Evolutionary conservation across 2,888 invertebrate species (phyloP).

Genomic region (Corythucha ciliata): DNA sequence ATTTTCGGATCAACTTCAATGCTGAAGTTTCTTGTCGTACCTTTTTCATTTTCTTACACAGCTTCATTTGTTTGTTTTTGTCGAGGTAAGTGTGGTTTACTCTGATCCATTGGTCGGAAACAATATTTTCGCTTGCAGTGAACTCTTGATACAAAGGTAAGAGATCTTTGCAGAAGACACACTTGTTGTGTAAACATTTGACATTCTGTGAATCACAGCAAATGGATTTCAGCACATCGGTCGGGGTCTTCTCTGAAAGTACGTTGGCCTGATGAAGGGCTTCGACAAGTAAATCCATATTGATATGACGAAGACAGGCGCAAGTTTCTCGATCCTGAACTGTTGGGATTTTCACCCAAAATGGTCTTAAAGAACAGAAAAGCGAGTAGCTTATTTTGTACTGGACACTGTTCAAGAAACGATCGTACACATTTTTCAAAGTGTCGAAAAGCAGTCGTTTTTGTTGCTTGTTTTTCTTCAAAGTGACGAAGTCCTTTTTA

Average conservation of each 20-base stretch:
- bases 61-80: neutral
- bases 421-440: too few relatives aligned
- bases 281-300: neutral
- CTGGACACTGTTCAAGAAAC: too few relatives aligned
- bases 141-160: slow-evolving; percentile 8
- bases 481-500: too few relatives aligned
- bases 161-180: neutral
- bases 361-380: neutral
- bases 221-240: slow-evolving; percentile 3
- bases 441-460: too few relatives aligned
- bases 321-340: too few relatives aligned
- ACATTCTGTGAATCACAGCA: slow-evolving; percentile 8
- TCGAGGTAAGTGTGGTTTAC: too few relatives aligned
- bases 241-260: slow-evolving; percentile 1
- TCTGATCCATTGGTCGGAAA: slow-evolving; percentile 3
- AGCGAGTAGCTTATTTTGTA: slow-evolving; percentile 6
- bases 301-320: slow-evolving; percentile 4
- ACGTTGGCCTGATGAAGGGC: slow-evolving; percentile 4
- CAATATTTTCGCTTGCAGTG: neutral
- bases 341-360: slow-evolving; percentile 4
- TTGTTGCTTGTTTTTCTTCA: too few relatives aligned
- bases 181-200: slow-evolving; percentile 13
- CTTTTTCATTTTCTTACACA: slow-evolving; percentile 1
- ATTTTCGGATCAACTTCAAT: slow-evolving; percentile 5
- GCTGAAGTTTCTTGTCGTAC: neutral